A percentile compares a stretch with the other conserved stretches of the same genome.
Conservation (phyloP, 2,888 invertebrate species). For the Linyphia triangularis region DNA sequence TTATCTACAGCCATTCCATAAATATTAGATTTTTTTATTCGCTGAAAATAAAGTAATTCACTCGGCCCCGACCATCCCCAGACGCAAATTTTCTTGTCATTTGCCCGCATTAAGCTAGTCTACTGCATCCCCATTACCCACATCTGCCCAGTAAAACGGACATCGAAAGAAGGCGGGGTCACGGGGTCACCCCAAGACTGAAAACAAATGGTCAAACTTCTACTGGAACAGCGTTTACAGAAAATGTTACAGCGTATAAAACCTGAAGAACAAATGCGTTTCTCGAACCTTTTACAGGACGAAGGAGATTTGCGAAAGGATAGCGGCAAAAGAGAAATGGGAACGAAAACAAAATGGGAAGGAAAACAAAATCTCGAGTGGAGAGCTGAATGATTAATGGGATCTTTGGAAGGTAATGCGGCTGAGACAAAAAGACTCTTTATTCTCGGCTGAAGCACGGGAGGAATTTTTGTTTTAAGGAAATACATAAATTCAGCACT, state of each 20-base stretch:
- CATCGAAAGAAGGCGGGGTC: background rate
- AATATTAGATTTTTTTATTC: too few relatives aligned
- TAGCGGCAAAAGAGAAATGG: constrained; percentile 44
- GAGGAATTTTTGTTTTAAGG: constrained; percentile 14
- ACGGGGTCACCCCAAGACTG: background rate
- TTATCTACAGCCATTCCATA: too few relatives aligned
- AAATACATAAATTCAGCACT: constrained; percentile 39
- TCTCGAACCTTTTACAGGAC: constrained; percentile 49
- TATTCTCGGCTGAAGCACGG: background rate
- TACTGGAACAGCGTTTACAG: constrained; percentile 65
- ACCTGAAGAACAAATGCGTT: constrained; percentile 61
- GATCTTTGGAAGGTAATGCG: constrained; percentile 52
- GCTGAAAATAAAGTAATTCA: background rate
- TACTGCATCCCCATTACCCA: constrained; percentile 37
- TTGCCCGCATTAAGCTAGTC: constrained; percentile 40
- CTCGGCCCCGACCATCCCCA: background rate
- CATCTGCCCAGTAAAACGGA: constrained; percentile 5
- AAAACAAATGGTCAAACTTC: constrained; percentile 67
- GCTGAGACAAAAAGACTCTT: constrained; percentile 45
- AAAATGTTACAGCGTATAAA: constrained; percentile 66
- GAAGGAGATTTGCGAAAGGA: background rate
- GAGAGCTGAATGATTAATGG: constrained; percentile 65
- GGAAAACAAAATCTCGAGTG: constrained; percentile 44
- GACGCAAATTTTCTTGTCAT: background rate
- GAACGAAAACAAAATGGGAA: constrained; percentile 48